Percentiles rank a stretch among this genome's conserved stretches.
phyloP scores from a whole-genome alignment of 2,888 invertebrate species.

The Ischnura elegans region DNA sequence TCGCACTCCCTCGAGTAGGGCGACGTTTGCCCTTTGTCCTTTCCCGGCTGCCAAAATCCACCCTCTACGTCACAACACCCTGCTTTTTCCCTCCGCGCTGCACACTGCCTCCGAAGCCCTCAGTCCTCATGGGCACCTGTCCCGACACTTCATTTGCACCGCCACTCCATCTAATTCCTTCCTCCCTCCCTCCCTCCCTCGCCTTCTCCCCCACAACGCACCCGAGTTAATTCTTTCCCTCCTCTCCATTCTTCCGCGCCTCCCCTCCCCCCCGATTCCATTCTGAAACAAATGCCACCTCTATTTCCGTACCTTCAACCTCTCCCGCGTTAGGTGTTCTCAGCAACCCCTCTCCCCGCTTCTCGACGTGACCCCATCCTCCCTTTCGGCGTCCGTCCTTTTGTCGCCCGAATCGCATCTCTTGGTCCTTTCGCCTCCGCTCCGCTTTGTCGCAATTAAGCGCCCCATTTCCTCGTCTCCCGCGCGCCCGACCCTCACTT shows the following conservation, averaged over 20 bases:
- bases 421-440: background rate
- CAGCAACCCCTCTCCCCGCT: background rate
- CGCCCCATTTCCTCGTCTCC: background rate
- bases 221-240: no score
- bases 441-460: conserved; percentile 9
- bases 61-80: conserved; percentile 7
- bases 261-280: background rate
- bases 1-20: background rate
- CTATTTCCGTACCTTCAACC: background rate
- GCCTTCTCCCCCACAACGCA: background rate
- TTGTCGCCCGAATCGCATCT: conserved; percentile 1
- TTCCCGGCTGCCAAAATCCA: conserved; percentile 6
- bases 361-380: background rate
- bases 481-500: background rate
- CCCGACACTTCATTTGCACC: background rate
- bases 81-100: background rate
- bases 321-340: background rate
- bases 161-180: background rate
- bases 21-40: conserved; percentile 9
- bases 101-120: background rate
- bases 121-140: background rate
- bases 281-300: conserved; percentile 9
- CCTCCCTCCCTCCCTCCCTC: background rate
- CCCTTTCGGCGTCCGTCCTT: no score
- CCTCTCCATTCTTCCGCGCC: background rate